A percentile compares a stretch with the other conserved stretches of the same genome.
These are phyloP conservation scores for Amphiprion percula DNA, from an alignment of 2,113 vertebrate species.

Conservation along the genomic window DNA sequence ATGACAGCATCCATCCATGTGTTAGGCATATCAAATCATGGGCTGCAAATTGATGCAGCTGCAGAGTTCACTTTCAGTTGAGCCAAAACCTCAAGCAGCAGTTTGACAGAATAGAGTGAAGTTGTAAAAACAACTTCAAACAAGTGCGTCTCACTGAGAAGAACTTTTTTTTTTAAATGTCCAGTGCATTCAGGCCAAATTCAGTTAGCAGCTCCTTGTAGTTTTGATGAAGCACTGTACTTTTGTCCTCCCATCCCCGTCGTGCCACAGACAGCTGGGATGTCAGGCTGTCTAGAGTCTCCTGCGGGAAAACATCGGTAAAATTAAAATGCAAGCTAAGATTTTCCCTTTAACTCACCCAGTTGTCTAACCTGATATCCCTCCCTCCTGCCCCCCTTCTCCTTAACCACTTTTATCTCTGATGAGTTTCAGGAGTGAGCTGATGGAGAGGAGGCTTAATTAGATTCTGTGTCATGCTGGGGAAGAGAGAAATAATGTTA, in stretches of 20 bases:
- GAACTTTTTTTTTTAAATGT: conserved; percentile 59
- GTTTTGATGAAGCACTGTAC: conserved; percentile 49
- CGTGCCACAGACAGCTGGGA: conserved; percentile 71
- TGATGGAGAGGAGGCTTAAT: conserved; percentile 49
- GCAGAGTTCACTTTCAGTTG: neutral
- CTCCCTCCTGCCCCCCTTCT: neutral
- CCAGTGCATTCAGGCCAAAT: conserved; percentile 80
- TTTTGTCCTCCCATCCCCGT: conserved; percentile 70
- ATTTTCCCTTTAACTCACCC: conserved; percentile 19
- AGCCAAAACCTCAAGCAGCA: neutral
- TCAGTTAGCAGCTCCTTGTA: conserved; percentile 79
- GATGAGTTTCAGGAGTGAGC: conserved; percentile 39
- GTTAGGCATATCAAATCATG: neutral
- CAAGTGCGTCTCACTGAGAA: conserved; percentile 18
- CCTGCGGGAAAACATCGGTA: conserved; percentile 60
- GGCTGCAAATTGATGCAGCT: conserved; percentile 13
- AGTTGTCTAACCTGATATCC: conserved; percentile 18
- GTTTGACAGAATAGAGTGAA: neutral
- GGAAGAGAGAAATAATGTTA: conserved; percentile 47
- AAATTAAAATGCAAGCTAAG: conserved; percentile 23
- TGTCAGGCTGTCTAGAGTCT: conserved; percentile 80
- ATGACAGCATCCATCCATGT: neutral
- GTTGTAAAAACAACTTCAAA: neutral
- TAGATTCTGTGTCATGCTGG: conserved; percentile 39
- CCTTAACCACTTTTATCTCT: conserved; percentile 1